Evolutionary conservation across 2,797 vertebrate species (phyloP).

Genomic region (Chelmon rostratus): DNA sequence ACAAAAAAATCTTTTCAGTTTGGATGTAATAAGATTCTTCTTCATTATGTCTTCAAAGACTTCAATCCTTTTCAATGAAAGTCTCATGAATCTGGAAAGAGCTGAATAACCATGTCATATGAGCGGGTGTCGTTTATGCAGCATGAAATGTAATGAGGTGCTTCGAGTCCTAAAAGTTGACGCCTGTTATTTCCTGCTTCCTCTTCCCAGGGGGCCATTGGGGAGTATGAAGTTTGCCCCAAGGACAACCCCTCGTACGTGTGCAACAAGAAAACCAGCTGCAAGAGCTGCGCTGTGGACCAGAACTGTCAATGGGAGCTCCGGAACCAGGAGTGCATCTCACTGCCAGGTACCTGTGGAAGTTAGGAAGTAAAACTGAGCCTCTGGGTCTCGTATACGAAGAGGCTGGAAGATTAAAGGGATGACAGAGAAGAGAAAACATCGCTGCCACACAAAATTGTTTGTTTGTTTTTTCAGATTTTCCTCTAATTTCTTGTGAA

Average conservation of each 20-base stretch:
- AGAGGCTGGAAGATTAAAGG: too few species aligned
- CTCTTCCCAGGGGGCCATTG: constrained; percentile 86
- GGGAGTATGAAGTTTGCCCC: constrained; percentile 88
- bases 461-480: too few species aligned
- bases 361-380: too few species aligned
- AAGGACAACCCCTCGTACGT: constrained; percentile 94
- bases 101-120: too few species aligned
- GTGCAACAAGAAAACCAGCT: constrained; percentile 98
- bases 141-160: constrained; percentile 10
- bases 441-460: too few species aligned
- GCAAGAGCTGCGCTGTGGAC: constrained; percentile 97
- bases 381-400: too few species aligned
- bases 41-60: background rate
- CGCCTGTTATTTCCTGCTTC: background rate
- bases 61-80: background rate
- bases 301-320: constrained; percentile 99
- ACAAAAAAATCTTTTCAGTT: background rate
- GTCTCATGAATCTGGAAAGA: background rate
- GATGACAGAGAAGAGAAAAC: too few species aligned
- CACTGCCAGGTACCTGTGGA: constrained; percentile 89
- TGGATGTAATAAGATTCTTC: background rate
- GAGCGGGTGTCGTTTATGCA: background rate
- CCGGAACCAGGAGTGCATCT: constrained; percentile 96
- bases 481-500: background rate
- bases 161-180: background rate